Evolutionary conservation across 2,113 vertebrate species (phyloP), one percentile per base, ranked within the genome.

Genomic region (Cyanocitta stelleri): DNA sequence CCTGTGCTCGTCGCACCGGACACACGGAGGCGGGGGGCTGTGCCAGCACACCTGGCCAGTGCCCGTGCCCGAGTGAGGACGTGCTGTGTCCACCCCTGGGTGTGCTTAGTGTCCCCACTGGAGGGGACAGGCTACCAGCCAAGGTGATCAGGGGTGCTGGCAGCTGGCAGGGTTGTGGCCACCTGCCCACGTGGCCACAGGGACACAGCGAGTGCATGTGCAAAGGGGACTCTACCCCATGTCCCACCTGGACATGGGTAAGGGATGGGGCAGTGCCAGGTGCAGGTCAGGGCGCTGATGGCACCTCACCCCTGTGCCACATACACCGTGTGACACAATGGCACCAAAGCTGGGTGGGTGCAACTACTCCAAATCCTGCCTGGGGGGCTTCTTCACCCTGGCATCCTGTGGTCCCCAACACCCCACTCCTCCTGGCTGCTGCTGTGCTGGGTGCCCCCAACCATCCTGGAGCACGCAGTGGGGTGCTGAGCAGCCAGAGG

Each of bases 321-420:
- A 1, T 2, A 10, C n/a, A 5, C 16, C 0, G 2, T 33, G 68
- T 54, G 61, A 37, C 46, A 67, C 21, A 11, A 3, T 3, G 35
- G 21, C 32, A 21, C 23, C 32, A 21, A 20, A 54, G 51, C 37
- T 20, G 32, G 13, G 29, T 7, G 19, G 23, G 30, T 37, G 14
- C 3, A 2, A 39, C 10, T 6, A 30, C 37, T n/a, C 39, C 48
- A 33, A 6, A 37, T 20, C 52, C 62, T 19, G 2, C 19, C 21
- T 0, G 0, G 8, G 13, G 51, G 9, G 1, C 3, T 87, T 18
- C 82, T 49, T 12, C 41, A 13, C 19, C 30, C 39, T 29, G 58
- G 27, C 9, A 43, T 21, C 11, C 37, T 41, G 8, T 21, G 24
- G 11, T 35, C 17, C 33, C 61, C 46, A 68, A 1, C 15, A 1